A percentile compares a stretch with the other conserved stretches of the same genome.
Evolutionary conservation across 64 coral and sea anemone species (phyloP).

Genomic region (Stichodactyla helianthus): DNA sequence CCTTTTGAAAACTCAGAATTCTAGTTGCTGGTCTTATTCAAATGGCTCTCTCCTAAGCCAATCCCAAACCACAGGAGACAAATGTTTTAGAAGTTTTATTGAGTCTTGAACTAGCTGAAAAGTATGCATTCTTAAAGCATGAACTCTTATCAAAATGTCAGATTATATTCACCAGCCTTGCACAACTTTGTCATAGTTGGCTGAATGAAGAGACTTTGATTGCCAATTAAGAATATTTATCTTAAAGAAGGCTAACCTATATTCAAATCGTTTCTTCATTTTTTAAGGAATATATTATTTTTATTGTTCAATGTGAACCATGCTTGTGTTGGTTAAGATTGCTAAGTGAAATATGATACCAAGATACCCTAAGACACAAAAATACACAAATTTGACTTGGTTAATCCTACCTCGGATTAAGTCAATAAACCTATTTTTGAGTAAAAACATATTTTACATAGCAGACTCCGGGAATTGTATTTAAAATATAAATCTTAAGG

Average conservation of each 20-base stretch:
- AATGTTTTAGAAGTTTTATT: neutral
- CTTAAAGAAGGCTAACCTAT: too few relatives aligned
- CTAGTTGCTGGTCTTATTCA: neutral
- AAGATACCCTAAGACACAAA: neutral
- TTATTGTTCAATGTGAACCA: neutral
- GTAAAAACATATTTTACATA: neutral
- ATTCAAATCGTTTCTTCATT: too few relatives aligned
- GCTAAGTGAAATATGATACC: neutral
- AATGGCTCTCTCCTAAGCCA: neutral
- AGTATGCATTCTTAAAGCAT: neutral
- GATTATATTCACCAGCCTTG: neutral
- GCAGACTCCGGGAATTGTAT: neutral
- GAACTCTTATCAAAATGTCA: slow-evolving; percentile 27
- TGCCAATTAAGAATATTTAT: too few relatives aligned
- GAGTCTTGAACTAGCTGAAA: neutral
- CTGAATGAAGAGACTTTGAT: too few relatives aligned
- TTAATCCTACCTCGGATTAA: neutral
- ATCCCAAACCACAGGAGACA: neutral
- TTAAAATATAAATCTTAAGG: neutral
- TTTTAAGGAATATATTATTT: too few relatives aligned
- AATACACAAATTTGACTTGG: neutral
- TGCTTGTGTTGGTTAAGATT: neutral
- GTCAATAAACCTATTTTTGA: neutral
- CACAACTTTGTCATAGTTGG: neutral
- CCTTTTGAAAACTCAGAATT: neutral